phyloP scores from a whole-genome alignment of 1,140 invertebrate species.

The Cotesia chilonis region DNA sequence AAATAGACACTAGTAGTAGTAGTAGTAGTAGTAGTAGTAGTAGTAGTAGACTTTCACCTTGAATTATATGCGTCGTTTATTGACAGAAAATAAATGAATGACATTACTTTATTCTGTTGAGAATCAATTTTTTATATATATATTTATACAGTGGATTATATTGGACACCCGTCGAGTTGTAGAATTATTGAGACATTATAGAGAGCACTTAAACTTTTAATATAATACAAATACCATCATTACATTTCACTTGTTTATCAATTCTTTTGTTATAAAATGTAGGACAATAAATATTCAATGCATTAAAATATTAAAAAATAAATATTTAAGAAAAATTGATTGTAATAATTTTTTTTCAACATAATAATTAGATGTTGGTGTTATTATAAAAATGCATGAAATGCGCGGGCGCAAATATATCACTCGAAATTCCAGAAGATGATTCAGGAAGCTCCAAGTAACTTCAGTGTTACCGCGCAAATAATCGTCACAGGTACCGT shows the following conservation, averaged over 20 bases:
- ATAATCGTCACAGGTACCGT: conserved; percentile 37
- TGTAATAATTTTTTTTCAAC: too few species aligned
- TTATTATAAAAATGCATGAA: not conserved
- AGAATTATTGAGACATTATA: too few species aligned
- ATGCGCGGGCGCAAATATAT: conserved; percentile 31
- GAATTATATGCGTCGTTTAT: conserved; percentile 1
- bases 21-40: too few species aligned
- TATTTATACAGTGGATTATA: too few species aligned
- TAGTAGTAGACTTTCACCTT: not conserved
- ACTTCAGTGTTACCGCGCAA: conserved; percentile 42
- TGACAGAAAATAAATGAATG: not conserved
- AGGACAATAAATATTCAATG: too few species aligned
- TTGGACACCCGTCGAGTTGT: too few species aligned
- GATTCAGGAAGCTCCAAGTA: conserved; percentile 20
- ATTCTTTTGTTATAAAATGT: not conserved
- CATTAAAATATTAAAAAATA: too few species aligned
- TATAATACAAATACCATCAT: too few species aligned
- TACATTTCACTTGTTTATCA: too few species aligned
- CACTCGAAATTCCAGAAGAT: conserved; percentile 13
- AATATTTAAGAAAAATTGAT: too few species aligned
- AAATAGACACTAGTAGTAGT: not conserved
- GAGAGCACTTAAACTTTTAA: too few species aligned
- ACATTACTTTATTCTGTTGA: not conserved
- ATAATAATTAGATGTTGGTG: not conserved
- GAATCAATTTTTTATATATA: not conserved